Evolutionary conservation across 2,113 vertebrate species (phyloP).

Genomic region (Xiphophorus couchianus): DNA sequence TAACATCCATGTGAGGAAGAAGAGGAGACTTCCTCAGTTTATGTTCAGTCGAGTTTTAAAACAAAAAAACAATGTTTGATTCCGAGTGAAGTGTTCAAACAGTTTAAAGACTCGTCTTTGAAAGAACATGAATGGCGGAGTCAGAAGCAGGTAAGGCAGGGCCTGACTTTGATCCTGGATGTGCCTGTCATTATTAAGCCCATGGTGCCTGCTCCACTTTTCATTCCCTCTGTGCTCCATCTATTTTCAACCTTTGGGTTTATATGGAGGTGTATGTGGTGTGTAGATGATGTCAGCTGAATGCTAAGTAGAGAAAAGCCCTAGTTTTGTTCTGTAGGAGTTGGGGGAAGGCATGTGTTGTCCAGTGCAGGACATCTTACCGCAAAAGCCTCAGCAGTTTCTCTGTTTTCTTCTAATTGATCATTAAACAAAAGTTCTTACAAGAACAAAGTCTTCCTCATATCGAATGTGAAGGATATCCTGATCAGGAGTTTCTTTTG

Average conservation of each 20-base stretch:
- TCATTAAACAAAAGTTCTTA: no score
- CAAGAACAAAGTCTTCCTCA: neutral
- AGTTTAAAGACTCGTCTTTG: slow-evolving; percentile 49
- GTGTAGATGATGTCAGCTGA: slow-evolving; percentile 20
- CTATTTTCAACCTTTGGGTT: slow-evolving; percentile 61
- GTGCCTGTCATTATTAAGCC: slow-evolving; percentile 51
- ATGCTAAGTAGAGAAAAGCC: slow-evolving; percentile 37
- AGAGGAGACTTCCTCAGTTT: slow-evolving; percentile 15
- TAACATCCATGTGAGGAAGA: slow-evolving; percentile 6
- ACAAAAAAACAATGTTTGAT: neutral
- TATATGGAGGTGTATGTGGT: slow-evolving; percentile 18
- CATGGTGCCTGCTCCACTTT: slow-evolving; percentile 68
- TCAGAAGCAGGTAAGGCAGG: slow-evolving; percentile 33
- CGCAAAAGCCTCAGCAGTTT: neutral
- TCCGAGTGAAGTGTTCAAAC: slow-evolving; percentile 21
- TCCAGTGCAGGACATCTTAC: neutral
- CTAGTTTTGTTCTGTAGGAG: slow-evolving; percentile 13
- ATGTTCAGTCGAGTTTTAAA: slow-evolving; percentile 25
- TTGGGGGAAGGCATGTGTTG: neutral
- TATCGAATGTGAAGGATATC: neutral
- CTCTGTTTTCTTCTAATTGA: neutral
- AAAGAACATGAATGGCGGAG: slow-evolving; percentile 28
- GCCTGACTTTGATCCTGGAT: slow-evolving; percentile 48
- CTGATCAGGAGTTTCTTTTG: no score
- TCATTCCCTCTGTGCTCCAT: slow-evolving; percentile 40